phyloP scores from a whole-genome alignment of 1,140 invertebrate species.

The Mamestra configurata region DNA sequence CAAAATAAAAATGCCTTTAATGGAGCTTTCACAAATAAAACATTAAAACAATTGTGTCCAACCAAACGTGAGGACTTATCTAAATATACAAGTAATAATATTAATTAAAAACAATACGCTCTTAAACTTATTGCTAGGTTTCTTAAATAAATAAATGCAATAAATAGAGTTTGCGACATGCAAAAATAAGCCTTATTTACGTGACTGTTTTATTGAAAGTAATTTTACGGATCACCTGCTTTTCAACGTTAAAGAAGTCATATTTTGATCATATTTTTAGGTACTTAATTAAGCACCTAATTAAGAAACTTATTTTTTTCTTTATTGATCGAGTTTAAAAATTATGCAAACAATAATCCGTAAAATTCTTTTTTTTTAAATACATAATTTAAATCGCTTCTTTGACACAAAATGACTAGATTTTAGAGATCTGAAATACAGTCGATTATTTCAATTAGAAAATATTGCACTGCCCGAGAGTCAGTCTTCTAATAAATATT shows the following conservation, averaged over 20 bases:
- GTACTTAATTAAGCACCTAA: too few species aligned
- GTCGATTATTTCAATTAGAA: constrained; percentile 46
- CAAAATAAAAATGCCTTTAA: constrained; percentile 69
- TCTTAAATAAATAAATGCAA: constrained; percentile 58
- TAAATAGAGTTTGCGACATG: constrained; percentile 35
- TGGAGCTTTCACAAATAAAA: constrained; percentile 58
- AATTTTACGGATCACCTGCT: neutral
- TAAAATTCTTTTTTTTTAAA: neutral
- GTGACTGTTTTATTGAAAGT: constrained; percentile 11
- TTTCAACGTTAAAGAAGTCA: neutral
- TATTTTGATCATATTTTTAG: too few species aligned
- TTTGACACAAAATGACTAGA: constrained; percentile 54
- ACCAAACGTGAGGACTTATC: constrained; percentile 51
- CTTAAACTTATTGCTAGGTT: constrained; percentile 50
- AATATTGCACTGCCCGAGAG: constrained; percentile 75
- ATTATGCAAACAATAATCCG: too few species aligned
- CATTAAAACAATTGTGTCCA: constrained; percentile 58
- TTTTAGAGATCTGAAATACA: constrained; percentile 24
- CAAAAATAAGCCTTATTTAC: constrained; percentile 10
- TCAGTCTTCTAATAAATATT: constrained; percentile 66
- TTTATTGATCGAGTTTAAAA: neutral
- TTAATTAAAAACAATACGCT: constrained; percentile 63
- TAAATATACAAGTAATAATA: constrained; percentile 58
- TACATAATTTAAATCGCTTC: neutral
- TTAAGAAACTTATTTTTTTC: neutral